phyloP scores from a whole-genome alignment of 2,888 invertebrate species.

The Dilophus febrilis region DNA sequence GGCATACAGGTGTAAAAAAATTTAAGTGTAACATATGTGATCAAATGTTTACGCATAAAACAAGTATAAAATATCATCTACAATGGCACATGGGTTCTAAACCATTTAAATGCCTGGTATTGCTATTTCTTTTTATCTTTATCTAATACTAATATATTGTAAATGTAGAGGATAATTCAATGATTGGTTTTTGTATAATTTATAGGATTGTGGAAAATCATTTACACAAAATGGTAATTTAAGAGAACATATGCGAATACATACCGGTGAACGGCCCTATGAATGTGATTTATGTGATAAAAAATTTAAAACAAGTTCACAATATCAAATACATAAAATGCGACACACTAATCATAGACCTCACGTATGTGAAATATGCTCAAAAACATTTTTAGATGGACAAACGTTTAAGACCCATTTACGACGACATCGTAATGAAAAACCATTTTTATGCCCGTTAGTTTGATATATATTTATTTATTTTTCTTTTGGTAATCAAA shows the following conservation, averaged over 20 bases:
- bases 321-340: slow-evolving; percentile 47
- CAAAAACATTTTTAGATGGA: slow-evolving; percentile 40
- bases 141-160: background rate
- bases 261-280: slow-evolving; percentile 64
- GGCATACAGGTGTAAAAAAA: slow-evolving; percentile 54
- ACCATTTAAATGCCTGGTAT: slow-evolving; percentile 18
- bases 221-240: slow-evolving; percentile 67
- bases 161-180: background rate
- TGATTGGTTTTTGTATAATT: slow-evolving; percentile 45
- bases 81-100: slow-evolving; percentile 43
- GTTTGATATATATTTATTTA: background rate
- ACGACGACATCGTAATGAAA: slow-evolving; percentile 45
- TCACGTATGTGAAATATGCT: slow-evolving; percentile 32
- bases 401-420: slow-evolving; percentile 47
- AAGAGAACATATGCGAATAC: slow-evolving; percentile 57
- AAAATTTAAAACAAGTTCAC: slow-evolving; percentile 57
- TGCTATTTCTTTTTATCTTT: no score
- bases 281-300: slow-evolving; percentile 47
- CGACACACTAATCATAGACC: slow-evolving; percentile 9
- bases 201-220: slow-evolving; percentile 49
- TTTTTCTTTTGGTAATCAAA: background rate
- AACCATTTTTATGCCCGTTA: slow-evolving; percentile 37
- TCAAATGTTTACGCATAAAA: slow-evolving; percentile 58
- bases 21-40: slow-evolving; percentile 53
- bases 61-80: slow-evolving; percentile 57